phyloP scores from a whole-genome alignment of 2,888 invertebrate genomes.

The Linnaemya tessellans region DNA sequence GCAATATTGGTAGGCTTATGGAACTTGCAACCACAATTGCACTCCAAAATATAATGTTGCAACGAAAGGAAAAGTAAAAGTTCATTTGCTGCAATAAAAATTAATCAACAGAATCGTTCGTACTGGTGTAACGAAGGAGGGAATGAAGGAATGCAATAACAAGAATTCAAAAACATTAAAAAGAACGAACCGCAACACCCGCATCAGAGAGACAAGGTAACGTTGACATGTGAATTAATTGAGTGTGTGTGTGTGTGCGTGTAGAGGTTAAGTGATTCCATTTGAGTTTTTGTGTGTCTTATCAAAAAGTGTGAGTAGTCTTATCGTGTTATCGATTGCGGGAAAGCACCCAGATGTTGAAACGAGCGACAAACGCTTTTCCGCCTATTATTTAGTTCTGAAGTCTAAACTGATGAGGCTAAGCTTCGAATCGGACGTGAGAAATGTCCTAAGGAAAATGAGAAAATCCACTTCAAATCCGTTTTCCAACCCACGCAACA shows the following conservation, averaged over 20 bases:
- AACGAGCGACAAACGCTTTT: too few relatives aligned
- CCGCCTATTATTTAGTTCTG: too few relatives aligned
- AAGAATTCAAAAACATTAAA: constrained; percentile 16
- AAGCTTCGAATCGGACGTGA: too few relatives aligned
- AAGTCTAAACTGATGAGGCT: too few relatives aligned
- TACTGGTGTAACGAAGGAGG: neutral
- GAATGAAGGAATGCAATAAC: neutral
- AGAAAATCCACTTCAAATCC: too few relatives aligned
- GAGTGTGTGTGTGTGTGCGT: neutral
- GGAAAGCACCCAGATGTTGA: neutral
- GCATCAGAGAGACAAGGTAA: constrained; percentile 53
- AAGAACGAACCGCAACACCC: constrained; percentile 48
- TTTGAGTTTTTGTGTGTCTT: neutral
- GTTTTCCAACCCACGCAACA: too few relatives aligned
- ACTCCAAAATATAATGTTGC: constrained; percentile 10
- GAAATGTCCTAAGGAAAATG: too few relatives aligned
- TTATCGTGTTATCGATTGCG: neutral
- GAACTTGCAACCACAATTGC: neutral
- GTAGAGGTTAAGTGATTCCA: too few relatives aligned
- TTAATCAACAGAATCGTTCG: neutral
- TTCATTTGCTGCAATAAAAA: constrained; percentile 10
- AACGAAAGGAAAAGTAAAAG: constrained; percentile 53
- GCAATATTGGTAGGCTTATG: neutral
- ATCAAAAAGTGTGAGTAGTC: too few relatives aligned
- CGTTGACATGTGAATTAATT: constrained; percentile 64